Conservation (phyloP, 1,140 invertebrate genomes). For the Brachystomella parvula region DNA sequence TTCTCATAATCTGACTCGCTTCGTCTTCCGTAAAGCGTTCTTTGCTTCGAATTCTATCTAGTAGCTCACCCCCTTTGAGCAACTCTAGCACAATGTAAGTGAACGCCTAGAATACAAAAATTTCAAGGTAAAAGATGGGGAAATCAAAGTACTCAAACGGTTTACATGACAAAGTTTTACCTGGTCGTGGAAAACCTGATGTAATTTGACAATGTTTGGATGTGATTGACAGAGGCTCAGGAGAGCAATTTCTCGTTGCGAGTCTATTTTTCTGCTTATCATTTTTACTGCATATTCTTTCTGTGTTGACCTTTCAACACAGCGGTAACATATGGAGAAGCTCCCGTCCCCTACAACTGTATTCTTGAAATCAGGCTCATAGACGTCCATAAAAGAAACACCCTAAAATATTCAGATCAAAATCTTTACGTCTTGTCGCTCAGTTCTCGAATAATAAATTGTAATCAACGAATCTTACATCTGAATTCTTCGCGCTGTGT, state of each 20-base stretch:
- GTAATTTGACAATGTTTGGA: slow-evolving; percentile 74
- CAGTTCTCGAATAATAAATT: slow-evolving; percentile 7
- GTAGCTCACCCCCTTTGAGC: slow-evolving; percentile 77
- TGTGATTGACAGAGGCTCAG: slow-evolving; percentile 75
- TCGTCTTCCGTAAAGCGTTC: slow-evolving; percentile 61
- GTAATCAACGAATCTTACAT: slow-evolving; percentile 41
- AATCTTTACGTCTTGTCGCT: no score
- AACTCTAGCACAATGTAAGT: slow-evolving; percentile 82
- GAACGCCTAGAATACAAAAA: slow-evolving; percentile 45
- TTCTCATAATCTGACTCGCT: slow-evolving; percentile 60
- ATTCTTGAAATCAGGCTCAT: slow-evolving; percentile 59
- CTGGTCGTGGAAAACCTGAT: slow-evolving; percentile 72
- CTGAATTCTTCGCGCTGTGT: slow-evolving; percentile 45
- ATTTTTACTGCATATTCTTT: slow-evolving; percentile 85
- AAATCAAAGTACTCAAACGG: not conserved
- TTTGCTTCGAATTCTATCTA: slow-evolving; percentile 56
- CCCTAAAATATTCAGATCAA: slow-evolving; percentile 49
- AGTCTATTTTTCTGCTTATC: slow-evolving; percentile 66
- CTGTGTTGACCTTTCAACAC: slow-evolving; percentile 61
- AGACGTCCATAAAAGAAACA: slow-evolving; percentile 77
- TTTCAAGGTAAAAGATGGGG: not conserved
- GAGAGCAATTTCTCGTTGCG: slow-evolving; percentile 65
- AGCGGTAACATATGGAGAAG: slow-evolving; percentile 78
- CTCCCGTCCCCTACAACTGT: slow-evolving; percentile 75
- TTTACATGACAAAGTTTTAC: slow-evolving; percentile 43